Evolutionary conservation across 2,888 invertebrate species (phyloP).

Genomic region (Tetropium fuscum): DNA sequence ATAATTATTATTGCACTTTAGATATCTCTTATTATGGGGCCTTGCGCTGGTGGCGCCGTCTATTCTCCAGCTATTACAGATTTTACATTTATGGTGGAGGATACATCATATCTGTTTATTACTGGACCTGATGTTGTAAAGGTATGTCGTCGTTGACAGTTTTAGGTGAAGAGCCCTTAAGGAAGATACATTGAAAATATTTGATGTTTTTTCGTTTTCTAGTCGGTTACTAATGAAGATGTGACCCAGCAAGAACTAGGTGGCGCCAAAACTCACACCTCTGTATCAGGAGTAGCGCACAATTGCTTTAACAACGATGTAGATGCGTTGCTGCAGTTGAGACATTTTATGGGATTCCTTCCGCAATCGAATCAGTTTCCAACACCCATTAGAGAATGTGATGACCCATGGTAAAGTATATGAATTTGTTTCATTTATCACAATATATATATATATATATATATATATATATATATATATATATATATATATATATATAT

Average conservation of each 20-base stretch:
- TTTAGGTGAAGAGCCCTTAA: no score
- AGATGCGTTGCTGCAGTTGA: conserved; percentile 71
- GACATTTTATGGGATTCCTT: conserved; percentile 72
- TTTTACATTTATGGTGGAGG: conserved; percentile 77
- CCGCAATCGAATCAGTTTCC: conserved; percentile 71
- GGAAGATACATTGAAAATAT: no score
- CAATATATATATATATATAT: no score
- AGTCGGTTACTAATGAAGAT: conserved; percentile 76
- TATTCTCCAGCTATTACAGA: conserved; percentile 78
- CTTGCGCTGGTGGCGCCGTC: conserved; percentile 77
- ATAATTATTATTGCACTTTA: conserved; percentile 46
- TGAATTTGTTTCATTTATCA: no score
- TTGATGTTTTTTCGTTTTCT: conserved; percentile 32
- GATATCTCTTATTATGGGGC: conserved; percentile 78
- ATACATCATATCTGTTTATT: conserved; percentile 76
- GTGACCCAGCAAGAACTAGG: conserved; percentile 77
- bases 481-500: no score
- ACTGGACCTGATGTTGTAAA: conserved; percentile 79
- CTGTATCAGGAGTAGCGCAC: conserved; percentile 74
- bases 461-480: no score
- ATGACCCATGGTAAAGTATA: conserved; percentile 72
- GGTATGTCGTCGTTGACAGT: conserved; percentile 56
- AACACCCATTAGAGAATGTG: conserved; percentile 68
- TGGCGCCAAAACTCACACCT: conserved; percentile 74
- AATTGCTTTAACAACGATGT: conserved; percentile 76